Conservation (phyloP, 2,797 vertebrate genomes). For the Amniataba percoides region DNA sequence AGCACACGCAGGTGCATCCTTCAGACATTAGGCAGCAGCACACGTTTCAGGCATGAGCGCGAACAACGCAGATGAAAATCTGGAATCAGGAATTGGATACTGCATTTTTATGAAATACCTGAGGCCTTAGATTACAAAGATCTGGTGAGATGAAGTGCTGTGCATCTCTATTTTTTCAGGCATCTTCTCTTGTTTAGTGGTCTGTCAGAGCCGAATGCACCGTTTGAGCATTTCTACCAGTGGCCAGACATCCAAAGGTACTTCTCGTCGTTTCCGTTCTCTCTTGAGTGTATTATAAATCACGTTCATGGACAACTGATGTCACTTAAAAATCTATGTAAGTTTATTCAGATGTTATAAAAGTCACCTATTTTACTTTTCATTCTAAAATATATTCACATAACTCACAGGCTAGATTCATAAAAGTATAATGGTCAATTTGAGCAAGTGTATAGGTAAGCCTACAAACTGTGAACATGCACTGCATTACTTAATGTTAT, state of each 20-base stretch:
- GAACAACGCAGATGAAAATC: constrained; percentile 64
- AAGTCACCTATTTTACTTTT: constrained; percentile 29
- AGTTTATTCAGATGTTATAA: constrained; percentile 42
- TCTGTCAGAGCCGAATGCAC: constrained; percentile 51
- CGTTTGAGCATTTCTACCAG: constrained; percentile 65
- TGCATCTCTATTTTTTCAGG: constrained; percentile 71
- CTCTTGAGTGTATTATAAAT: constrained; percentile 60
- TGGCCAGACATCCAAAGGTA: constrained; percentile 64
- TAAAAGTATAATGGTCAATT: constrained; percentile 33
- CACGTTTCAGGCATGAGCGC: constrained; percentile 56
- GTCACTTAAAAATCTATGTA: constrained; percentile 56
- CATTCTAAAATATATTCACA: constrained; percentile 36
- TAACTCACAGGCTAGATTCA: constrained; percentile 41
- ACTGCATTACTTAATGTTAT: constrained; percentile 62
- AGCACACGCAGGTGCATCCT: constrained; percentile 46
- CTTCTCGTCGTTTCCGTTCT: constrained; percentile 47
- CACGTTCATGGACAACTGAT: constrained; percentile 48
- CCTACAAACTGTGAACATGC: constrained; percentile 68
- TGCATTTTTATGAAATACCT: constrained; percentile 79
- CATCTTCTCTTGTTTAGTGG: constrained; percentile 56
- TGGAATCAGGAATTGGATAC: constrained; percentile 60
- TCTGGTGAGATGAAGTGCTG: constrained; percentile 66
- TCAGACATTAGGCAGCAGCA: constrained; percentile 54
- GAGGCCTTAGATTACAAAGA: constrained; percentile 84
- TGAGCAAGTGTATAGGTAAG: constrained; percentile 53